Evolutionary conservation across 2,113 vertebrate genomes (phyloP).

Genomic region (Herpetotheres cachinnans): DNA sequence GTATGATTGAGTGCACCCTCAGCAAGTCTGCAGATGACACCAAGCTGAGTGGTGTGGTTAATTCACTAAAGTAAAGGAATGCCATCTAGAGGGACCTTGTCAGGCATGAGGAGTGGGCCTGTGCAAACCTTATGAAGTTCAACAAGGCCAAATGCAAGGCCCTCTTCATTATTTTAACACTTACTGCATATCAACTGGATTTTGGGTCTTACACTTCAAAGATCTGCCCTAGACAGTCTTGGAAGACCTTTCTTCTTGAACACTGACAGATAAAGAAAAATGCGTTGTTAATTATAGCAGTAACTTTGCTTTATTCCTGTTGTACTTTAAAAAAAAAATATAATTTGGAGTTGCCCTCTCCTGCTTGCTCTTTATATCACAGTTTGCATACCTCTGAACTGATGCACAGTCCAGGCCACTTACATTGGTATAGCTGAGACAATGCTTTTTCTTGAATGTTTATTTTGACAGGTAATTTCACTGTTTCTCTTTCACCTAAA

Average conservation of each 20-base stretch:
- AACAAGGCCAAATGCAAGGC: not conserved
- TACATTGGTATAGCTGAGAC: not conserved
- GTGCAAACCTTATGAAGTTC: not conserved
- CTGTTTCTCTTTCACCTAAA: not conserved
- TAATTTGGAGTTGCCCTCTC: not conserved
- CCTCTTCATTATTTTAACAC: not conserved
- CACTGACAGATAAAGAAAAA: not conserved
- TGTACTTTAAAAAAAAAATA: not conserved
- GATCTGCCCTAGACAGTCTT: too few relatives aligned
- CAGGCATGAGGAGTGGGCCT: too few relatives aligned
- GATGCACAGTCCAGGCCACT: not conserved
- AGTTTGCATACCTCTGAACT: not conserved
- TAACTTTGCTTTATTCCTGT: not conserved
- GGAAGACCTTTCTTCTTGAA: not conserved
- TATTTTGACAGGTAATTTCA: not conserved
- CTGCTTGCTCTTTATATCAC: not conserved
- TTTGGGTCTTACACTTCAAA: not conserved
- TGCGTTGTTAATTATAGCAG: not conserved
- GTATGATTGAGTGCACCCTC: too few relatives aligned
- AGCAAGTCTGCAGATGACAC: not conserved
- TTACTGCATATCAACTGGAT: not conserved
- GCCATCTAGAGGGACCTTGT: not conserved
- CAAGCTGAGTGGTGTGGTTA: not conserved
- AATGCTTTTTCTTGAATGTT: not conserved
- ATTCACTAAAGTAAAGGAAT: not conserved